Evolutionary conservation across 2,113 vertebrate species (phyloP).

Genomic region (Oryzias javanicus): DNA sequence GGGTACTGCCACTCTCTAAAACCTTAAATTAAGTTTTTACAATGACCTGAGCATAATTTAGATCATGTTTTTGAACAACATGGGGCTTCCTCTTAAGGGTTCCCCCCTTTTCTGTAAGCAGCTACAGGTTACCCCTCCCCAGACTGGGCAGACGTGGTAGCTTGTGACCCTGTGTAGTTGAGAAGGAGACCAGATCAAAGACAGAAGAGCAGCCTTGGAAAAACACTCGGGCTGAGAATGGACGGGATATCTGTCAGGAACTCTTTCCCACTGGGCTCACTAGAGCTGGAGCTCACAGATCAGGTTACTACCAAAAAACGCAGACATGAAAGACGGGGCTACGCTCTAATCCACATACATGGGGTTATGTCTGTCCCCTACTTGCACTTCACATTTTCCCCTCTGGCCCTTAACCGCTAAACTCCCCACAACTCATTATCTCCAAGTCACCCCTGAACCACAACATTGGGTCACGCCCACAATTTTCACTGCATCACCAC

Average conservation of each 20-base stretch:
- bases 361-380: conserved; percentile 61
- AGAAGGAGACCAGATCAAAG: conserved; percentile 87
- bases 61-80: conserved; percentile 23
- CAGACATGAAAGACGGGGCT: conserved; percentile 85
- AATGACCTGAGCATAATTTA: conserved; percentile 14
- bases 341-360: conserved; percentile 80
- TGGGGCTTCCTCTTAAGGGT: too few relatives aligned
- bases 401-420: conserved; percentile 23
- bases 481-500: conserved; percentile 39
- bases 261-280: conserved; percentile 87
- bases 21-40: conserved; percentile 22
- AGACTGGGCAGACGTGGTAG: conserved; percentile 75
- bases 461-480: conserved; percentile 19
- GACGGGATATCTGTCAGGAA: conserved; percentile 90
- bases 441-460: conserved; percentile 26
- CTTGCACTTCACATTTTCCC: conserved; percentile 40
- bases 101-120: conserved; percentile 30
- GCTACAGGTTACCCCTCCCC: conserved; percentile 38
- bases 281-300: conserved; percentile 73
- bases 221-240: conserved; percentile 94
- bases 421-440: conserved; percentile 29
- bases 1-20: not conserved
- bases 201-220: conserved; percentile 86
- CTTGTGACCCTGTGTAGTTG: conserved; percentile 80
- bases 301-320: conserved; percentile 82